Evolutionary conservation across 2,797 vertebrate genomes (phyloP).

Genomic region (Argyrosomus regius): DNA sequence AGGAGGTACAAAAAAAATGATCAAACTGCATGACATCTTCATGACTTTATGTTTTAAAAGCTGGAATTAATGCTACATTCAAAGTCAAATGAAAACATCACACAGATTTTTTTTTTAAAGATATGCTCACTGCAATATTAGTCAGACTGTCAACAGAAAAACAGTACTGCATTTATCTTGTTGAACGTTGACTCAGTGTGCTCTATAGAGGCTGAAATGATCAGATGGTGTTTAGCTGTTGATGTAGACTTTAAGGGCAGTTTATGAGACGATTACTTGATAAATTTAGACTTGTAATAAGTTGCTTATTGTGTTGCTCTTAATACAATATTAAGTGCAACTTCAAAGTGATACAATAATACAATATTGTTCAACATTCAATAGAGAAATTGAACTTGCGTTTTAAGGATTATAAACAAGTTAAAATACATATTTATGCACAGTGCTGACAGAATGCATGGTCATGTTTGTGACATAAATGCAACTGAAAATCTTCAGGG

Average conservation of each 20-base stretch:
- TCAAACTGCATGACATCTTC: slow-evolving; percentile 23
- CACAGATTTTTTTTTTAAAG: neutral
- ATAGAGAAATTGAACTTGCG: neutral
- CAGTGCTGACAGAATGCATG: neutral
- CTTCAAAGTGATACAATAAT: neutral
- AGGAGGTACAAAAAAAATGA: slow-evolving; percentile 14
- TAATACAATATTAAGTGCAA: neutral
- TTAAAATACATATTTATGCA: slow-evolving; percentile 11
- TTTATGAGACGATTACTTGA: neutral
- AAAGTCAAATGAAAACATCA: slow-evolving; percentile 32
- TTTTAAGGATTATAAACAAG: neutral
- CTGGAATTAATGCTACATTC: slow-evolving; percentile 43
- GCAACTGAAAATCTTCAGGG: slow-evolving; percentile 10
- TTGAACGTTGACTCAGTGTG: slow-evolving; percentile 19
- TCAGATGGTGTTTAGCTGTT: slow-evolving; percentile 15
- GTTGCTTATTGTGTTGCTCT: neutral
- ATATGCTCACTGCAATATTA: slow-evolving; percentile 24
- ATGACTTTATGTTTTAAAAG: slow-evolving; percentile 28
- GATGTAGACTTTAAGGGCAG: slow-evolving; percentile 3
- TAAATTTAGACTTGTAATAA: neutral
- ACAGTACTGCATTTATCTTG: slow-evolving; percentile 15
- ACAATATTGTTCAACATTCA: neutral
- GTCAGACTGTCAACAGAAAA: slow-evolving; percentile 28
- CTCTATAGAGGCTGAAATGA: slow-evolving; percentile 18
- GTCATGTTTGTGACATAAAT: neutral